These are phyloP conservation scores for Sebastes glaucus DNA, from an alignment of 2,797 vertebrate species.

Conservation along the genomic window DNA sequence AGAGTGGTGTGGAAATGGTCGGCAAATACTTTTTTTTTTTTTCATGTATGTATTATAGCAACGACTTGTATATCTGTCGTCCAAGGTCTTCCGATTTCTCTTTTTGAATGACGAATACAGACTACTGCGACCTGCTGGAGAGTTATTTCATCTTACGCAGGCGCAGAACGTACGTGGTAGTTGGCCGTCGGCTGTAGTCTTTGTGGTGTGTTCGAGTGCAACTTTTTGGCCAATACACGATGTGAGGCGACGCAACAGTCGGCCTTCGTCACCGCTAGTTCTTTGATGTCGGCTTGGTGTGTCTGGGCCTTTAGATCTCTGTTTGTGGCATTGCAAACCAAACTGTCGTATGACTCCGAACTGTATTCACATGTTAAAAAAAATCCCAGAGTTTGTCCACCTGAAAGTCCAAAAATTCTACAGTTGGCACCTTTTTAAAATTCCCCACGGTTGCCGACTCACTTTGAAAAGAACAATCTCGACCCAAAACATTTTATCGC, in stretches of 20 bases:
- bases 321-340: not conserved
- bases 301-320: not conserved
- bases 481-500: slow-evolving; percentile 45
- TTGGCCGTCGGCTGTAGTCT: too few relatives aligned
- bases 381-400: not conserved
- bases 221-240: too few relatives aligned
- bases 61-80: too few relatives aligned
- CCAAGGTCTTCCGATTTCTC: too few relatives aligned
- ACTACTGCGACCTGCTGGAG: rapidly evolving
- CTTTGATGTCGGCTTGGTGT: not conserved
- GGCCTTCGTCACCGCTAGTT: not conserved
- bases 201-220: too few relatives aligned
- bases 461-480: slow-evolving; percentile 8
- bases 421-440: not conserved
- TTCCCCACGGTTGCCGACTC: slow-evolving; percentile 4
- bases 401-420: not conserved
- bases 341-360: not conserved
- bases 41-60: too few relatives aligned
- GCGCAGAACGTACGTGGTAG: not conserved
- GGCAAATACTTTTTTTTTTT: too few relatives aligned
- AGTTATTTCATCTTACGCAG: not conserved
- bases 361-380: not conserved
- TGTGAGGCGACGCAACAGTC: too few relatives aligned
- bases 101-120: too few relatives aligned
- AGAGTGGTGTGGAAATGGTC: too few relatives aligned